These are phyloP conservation scores for Cygnus olor DNA, from an alignment of 2,797 vertebrate species.

Conservation along the genomic window DNA sequence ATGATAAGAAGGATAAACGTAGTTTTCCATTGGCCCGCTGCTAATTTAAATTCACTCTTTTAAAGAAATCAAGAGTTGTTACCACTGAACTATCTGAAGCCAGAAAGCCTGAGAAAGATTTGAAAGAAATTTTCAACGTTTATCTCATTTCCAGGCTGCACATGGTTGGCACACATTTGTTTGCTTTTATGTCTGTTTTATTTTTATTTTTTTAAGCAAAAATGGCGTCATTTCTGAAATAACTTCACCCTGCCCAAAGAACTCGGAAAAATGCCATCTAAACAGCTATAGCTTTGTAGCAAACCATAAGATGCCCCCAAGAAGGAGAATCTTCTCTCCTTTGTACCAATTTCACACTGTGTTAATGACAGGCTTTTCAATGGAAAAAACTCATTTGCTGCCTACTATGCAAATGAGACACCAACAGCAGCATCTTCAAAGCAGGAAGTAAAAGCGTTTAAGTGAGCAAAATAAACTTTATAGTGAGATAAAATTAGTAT, in stretches of 20 bases:
- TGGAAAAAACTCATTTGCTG: slow-evolving; percentile 21
- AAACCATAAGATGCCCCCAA: not conserved
- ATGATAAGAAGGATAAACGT: not conserved
- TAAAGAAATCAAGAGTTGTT: not conserved
- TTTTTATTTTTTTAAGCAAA: not conserved
- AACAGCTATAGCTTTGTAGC: not conserved
- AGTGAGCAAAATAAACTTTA: slow-evolving; percentile 50
- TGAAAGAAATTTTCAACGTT: not conserved
- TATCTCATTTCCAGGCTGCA: not conserved
- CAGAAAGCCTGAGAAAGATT: not conserved
- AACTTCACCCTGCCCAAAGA: not conserved
- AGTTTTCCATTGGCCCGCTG: not conserved
- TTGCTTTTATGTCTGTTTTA: not conserved
- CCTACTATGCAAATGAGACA: slow-evolving; percentile 8
- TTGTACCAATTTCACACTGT: not conserved
- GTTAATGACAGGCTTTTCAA: slow-evolving; percentile 10
- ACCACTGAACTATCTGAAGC: not conserved
- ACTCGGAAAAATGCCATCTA: not conserved
- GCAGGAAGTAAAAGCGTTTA: slow-evolving; percentile 16
- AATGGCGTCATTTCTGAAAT: not conserved
- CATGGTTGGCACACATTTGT: not conserved
- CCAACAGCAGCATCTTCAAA: slow-evolving; percentile 53
- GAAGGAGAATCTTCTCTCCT: slow-evolving; percentile 11
- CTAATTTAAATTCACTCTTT: not conserved
- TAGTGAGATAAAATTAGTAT: slow-evolving; percentile 73